Conservation (phyloP, 2,113 vertebrate species). For the Bubo blakistoni region DNA sequence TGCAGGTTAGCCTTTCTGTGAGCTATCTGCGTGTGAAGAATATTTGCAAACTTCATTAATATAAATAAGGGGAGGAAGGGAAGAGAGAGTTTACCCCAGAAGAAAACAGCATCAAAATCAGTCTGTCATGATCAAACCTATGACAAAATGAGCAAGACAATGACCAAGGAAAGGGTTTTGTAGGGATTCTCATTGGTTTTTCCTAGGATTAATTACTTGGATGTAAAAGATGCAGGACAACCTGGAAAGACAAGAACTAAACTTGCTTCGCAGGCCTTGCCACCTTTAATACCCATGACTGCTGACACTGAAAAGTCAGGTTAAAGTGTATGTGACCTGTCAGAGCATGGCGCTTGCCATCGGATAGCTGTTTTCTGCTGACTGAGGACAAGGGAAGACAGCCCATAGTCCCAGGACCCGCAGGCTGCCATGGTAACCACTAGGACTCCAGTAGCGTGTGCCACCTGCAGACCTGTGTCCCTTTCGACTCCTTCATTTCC, state of each 20-base stretch:
- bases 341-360: background rate
- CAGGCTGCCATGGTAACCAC: background rate
- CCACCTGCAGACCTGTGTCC: conserved; percentile 91
- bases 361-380: background rate
- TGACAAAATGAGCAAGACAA: background rate
- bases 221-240: background rate
- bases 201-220: background rate
- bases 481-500: conserved; percentile 88
- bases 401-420: background rate
- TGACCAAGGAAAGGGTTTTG: background rate
- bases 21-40: conserved; percentile 29
- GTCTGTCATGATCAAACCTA: background rate
- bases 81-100: background rate
- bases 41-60: conserved; percentile 19
- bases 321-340: background rate
- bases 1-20: conserved; percentile 36
- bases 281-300: background rate
- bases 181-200: background rate
- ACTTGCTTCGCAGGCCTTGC: background rate
- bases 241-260: background rate
- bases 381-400: background rate
- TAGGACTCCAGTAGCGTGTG: conserved; percentile 89
- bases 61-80: background rate
- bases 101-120: background rate
- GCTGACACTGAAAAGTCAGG: background rate